Evolutionary conservation across 1,140 invertebrate species (phyloP), one percentile per base, ranked within the genome.

Genomic region (Psix sp.): DNA sequence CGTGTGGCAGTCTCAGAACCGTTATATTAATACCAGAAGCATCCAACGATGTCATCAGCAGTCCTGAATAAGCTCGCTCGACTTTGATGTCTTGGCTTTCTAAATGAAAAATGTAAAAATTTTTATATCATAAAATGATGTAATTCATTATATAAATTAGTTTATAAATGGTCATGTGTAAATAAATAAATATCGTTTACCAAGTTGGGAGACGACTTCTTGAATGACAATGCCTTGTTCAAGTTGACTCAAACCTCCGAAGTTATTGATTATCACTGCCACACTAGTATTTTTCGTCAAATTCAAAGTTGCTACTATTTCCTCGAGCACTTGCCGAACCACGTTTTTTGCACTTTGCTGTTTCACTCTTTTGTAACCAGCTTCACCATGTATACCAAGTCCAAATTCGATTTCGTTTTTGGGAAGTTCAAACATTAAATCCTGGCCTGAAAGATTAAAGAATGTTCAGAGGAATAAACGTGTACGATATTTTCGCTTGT

Each of bases 371-470:
- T 90, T 88, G 9, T 94, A 91, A 14, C 95, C 95, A n/a, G 93
- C 92, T 86, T 97, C 95, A 0, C 95, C 95, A 82, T 96, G 95
- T 40, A 96, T 89, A 43, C 95, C 95, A 15, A 95, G 88, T 0
- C 95, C 95, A 5, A 96, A 85, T 86, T 96, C 94, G 83, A 96
- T 91, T 82, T 94, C 90, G 78, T 92, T 91, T 0, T 84, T 45
- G 5, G 86, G 85, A 18, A 96, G 84, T 13, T 90, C 87, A 77
- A 95, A 95, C 48, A 93, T 87, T 0, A 89, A 89, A 0, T 81
- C 86, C 67, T 89, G 87, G 20, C 87, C 90, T 90, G 14, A 0
- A 71, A 74, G 46, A 39, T 51, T 3, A 29, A 29, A 10, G n/a
- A 29, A 29, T 29, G 1, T 10, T 29, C 21, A 24, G 9, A 24